Conservation (phyloP, 2,113 vertebrate genomes). For the Struthio camelus region DNA sequence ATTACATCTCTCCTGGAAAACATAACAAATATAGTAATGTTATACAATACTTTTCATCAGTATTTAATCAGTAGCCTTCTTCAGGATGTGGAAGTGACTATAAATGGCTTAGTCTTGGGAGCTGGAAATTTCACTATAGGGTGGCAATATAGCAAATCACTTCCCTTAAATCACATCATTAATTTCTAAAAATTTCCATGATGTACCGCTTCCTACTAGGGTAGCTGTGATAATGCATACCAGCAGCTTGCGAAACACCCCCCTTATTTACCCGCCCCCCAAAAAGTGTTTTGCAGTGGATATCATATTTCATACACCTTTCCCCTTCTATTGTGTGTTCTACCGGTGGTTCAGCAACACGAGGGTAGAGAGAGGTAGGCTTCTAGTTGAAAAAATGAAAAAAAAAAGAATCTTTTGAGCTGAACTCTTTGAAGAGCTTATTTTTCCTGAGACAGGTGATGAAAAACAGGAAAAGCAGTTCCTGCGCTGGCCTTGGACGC, state of each 20-base stretch:
- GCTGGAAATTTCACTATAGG: not conserved
- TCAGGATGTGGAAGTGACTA: not conserved
- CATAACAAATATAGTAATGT: accelerated
- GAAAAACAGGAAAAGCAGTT: accelerated
- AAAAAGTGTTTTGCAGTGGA: not conserved
- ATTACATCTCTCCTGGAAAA: not conserved
- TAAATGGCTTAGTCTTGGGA: not conserved
- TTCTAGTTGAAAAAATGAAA: not conserved
- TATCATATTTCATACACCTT: accelerated
- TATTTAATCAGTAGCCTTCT: not conserved
- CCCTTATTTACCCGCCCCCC: accelerated
- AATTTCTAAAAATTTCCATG: not conserved
- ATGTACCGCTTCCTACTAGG: accelerated
- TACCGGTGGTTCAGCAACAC: accelerated
- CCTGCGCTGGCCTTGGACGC: too few relatives aligned
- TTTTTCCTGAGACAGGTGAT: not conserved
- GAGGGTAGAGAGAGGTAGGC: too few relatives aligned
- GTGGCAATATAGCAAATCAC: accelerated
- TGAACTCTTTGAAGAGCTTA: not conserved
- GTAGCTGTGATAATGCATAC: not conserved
- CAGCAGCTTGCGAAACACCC: not conserved
- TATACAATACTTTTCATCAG: not conserved
- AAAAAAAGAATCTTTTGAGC: not conserved
- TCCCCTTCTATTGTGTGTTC: not conserved
- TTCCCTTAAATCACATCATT: not conserved